Evolutionary conservation across 2,797 vertebrate species (phyloP), one percentile per base, ranked within the genome.

Genomic region (Trachurus trachurus): DNA sequence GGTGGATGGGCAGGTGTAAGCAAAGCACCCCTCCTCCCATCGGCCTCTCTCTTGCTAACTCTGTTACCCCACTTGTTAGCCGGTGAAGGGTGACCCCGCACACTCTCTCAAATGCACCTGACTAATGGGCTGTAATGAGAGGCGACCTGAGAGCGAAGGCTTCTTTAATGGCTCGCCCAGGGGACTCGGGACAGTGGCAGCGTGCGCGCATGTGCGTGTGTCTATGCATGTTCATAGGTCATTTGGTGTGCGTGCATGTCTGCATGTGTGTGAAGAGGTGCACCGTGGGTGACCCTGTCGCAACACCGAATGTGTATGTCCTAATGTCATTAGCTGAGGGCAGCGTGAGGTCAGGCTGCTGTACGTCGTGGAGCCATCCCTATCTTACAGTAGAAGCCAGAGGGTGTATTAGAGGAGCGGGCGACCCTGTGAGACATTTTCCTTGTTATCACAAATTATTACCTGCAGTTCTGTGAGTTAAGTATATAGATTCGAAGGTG

Each of bases 71-170:
- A 93, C 91, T 93, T 92, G 86, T 94, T 93, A 92, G 88, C 85
- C 76, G 69, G 57, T 80, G 67, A 88, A 91, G 87, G 85, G 82
- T 88, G 91, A 92, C 90, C 89, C 82, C 73, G 77, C 83, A 83
- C 87, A 78, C 88, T 80, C 75, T 84, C 74, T 80, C 76, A 84
- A 74, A 82, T 71, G 94, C 96, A 97, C 96, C 95, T 93, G 91
- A 95, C 96, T 96, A 97, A 96, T 96, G 94, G 94, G 82, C 88
- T 93, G 94, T 97, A 98, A 98, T 97, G 95, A 96, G 96, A 96
- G 94, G 94, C 93, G 86, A 96, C 94, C 94, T 95, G 94, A 96
- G 93, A 94, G 95, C 94, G 92, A 93, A 88, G 94, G 94, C 95
- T 95, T 95, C 94, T 96, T 96, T 95, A 96, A 83, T 94, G 91